These are phyloP conservation scores for Oreochromis mossambicus DNA, from an alignment of 2,797 vertebrate species.

Conservation along the genomic window DNA sequence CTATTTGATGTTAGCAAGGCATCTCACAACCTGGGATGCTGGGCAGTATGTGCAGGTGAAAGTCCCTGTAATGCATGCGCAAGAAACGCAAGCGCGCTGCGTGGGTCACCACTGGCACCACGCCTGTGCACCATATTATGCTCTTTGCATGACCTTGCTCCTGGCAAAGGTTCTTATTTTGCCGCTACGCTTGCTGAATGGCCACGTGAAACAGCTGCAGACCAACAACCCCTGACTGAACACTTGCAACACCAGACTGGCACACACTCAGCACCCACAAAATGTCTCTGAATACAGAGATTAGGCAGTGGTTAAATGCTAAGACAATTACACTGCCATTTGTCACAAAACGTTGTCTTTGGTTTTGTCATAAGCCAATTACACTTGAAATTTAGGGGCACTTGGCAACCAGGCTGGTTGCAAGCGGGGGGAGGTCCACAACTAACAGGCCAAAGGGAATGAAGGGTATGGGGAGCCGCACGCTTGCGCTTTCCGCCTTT, in stretches of 20 bases:
- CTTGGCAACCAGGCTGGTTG: conserved; percentile 70
- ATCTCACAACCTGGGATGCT: conserved; percentile 90
- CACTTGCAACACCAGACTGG: conserved; percentile 83
- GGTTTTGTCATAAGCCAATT: conserved; percentile 32
- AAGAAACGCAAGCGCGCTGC: conserved; percentile 71
- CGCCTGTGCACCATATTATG: conserved; percentile 41
- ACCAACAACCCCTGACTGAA: conserved; percentile 77
- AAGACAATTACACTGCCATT: background rate
- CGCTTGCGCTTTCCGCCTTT: conserved; percentile 69
- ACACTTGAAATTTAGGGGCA: conserved; percentile 27
- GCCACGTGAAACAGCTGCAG: conserved; percentile 82
- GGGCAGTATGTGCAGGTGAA: conserved; percentile 84
- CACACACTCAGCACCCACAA: conserved; percentile 63
- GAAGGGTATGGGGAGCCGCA: conserved; percentile 55
- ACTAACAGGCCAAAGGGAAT: conserved; percentile 76
- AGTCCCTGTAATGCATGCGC: conserved; percentile 99
- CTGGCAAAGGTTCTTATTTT: conserved; percentile 68
- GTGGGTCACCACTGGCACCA: conserved; percentile 30
- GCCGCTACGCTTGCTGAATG: conserved; percentile 65
- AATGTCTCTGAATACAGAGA: conserved; percentile 25
- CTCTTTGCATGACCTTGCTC: conserved; percentile 65
- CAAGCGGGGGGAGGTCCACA: conserved; percentile 78
- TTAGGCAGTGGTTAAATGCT: background rate
- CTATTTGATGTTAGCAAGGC: background rate
- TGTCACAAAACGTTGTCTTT: background rate